phyloP scores from a whole-genome alignment of 1,140 invertebrate genomes.

The Aphelinus certus region DNA sequence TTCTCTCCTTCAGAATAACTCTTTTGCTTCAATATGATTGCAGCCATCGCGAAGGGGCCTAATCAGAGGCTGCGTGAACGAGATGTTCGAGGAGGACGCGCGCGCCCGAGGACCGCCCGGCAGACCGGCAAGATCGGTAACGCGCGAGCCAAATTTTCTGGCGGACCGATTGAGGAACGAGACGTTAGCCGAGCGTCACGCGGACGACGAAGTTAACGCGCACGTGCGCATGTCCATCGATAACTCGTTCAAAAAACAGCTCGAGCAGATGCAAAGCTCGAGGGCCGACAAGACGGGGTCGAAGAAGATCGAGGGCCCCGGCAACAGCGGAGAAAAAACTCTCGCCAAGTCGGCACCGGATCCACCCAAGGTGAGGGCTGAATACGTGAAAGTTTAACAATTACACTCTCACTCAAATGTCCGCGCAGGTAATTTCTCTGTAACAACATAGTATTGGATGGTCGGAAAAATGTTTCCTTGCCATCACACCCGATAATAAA shows the following conservation, averaged over 20 bases:
- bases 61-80: conserved; percentile 30
- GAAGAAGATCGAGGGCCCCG: too few species aligned
- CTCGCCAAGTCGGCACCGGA: too few species aligned
- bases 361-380: too few species aligned
- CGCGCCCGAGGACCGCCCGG: conserved; percentile 46
- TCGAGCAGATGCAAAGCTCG: conserved; percentile 51
- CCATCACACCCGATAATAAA: too few species aligned
- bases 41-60: not conserved
- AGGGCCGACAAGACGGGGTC: not conserved
- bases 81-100: conserved; percentile 57
- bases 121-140: conserved; percentile 56
- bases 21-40: not conserved
- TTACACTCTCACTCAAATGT: too few species aligned
- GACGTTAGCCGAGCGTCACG: not conserved
- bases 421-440: too few species aligned
- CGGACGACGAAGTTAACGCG: conserved; percentile 41
- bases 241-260: conserved; percentile 61
- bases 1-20: too few species aligned
- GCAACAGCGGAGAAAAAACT: too few species aligned
- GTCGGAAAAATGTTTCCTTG: too few species aligned
- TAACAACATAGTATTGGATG: too few species aligned
- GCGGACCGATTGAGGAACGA: conserved; percentile 3
- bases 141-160: conserved; percentile 6
- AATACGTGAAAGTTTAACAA: too few species aligned
- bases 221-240: conserved; percentile 58